Evolutionary conservation across 2,797 vertebrate species (phyloP), one percentile per base, ranked within the genome.

Genomic region (Lophotriccus pileatus): DNA sequence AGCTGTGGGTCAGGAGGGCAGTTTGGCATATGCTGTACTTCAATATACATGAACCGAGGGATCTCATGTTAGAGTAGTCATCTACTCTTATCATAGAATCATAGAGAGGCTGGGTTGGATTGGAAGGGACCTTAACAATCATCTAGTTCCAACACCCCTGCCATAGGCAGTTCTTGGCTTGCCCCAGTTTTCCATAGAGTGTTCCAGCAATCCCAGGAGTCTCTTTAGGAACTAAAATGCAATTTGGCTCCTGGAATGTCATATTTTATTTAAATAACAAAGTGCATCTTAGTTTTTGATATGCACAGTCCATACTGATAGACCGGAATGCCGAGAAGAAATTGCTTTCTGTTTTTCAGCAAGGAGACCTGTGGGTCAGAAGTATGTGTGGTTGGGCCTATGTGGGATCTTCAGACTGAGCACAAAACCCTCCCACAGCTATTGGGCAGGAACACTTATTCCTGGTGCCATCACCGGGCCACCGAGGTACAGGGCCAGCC

Each of bases 241-340:
- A 52, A 39, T 87, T 82, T 93, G 75, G 59, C 55, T 80, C 75
- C 59, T 62, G 63, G 20, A 66, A 73, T 4, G 36, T 59, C 24
- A 20, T 82, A 30, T 87, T 68, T 94, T 94, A 78, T 84, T 91
- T 73, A 87, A 82, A 56, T 2, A 32, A n/a, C 62, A 69, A 79
- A 79, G 69, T 21, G 20, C 23, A 27, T 52, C 36, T 53, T 59
- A 32, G 64, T 83, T 82, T 95, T 83, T 69, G 14, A 22, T 46
- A 46, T 22, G 39, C 3, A 2, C 27, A 23, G 12, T 49, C 7
- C 10, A 18, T 41, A 30, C 17, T 23, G 55, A 37, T 37, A 53
- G 8, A 4, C 9, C 6, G 13, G 77, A 82, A 7, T 7, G 20
- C 52, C 10, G 68, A 63, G 76, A 12, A 46, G 56, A 22, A 78